Evolutionary conservation across 2,797 vertebrate species (phyloP).

Genomic region (Macrochelys suwanniensis): DNA sequence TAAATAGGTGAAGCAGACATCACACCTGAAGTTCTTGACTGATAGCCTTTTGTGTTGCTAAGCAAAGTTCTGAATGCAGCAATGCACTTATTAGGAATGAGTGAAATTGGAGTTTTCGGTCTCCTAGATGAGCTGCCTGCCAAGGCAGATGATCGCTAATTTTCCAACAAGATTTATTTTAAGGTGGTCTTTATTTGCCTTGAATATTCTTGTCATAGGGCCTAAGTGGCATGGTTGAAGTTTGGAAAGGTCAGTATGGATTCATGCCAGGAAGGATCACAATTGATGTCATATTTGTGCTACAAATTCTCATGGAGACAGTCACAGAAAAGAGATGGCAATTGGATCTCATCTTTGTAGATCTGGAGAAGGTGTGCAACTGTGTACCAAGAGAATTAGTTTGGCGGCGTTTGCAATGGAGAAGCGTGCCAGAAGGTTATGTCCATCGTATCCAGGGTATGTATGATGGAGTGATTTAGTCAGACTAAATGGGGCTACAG

Average conservation of each 20-base stretch:
- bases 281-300: no score
- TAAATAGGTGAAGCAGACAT: slow-evolving; percentile 20
- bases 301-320: no score
- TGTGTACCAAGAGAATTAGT: no score
- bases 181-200: not conserved
- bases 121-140: not conserved
- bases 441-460: no score
- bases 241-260: no score
- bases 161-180: not conserved
- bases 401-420: no score
- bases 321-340: no score
- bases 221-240: not conserved
- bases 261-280: no score
- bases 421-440: no score
- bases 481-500: not conserved
- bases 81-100: not conserved
- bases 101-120: not conserved
- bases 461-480: not conserved
- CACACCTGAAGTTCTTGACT: slow-evolving; percentile 14
- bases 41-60: not conserved
- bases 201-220: not conserved
- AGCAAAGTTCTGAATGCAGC: not conserved
- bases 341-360: no score
- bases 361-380: no score
- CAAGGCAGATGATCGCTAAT: not conserved